Percentiles rank a stretch among this genome's conserved stretches.
Conservation (phyloP, 1,140 invertebrate species). For the Dendrolimus punctatus region DNA sequence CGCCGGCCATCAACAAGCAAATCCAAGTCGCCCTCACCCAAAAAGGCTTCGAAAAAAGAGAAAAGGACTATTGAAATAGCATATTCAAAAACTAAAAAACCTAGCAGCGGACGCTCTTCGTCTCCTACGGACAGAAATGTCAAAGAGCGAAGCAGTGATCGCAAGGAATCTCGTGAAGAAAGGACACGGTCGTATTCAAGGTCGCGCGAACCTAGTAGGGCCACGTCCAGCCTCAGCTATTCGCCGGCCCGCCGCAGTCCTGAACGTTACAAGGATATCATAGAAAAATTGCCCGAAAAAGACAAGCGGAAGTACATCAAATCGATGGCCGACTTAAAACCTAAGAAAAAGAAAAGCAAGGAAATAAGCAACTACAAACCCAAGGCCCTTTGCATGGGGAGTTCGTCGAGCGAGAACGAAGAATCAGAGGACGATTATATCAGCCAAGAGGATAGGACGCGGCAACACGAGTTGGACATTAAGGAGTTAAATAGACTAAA, state of each 20-base stretch:
- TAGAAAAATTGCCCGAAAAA: conserved; percentile 69
- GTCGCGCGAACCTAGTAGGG: conserved; percentile 42
- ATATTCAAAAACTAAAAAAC: conserved; percentile 28
- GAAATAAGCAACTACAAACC: conserved; percentile 45
- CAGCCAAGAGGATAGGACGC: conserved; percentile 49
- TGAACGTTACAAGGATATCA: conserved; percentile 76
- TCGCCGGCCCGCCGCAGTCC: conserved; percentile 77
- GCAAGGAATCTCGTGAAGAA: conserved; percentile 29
- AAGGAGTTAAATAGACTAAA: conserved; percentile 74
- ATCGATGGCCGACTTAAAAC: conserved; percentile 46
- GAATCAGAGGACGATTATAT: conserved; percentile 65
- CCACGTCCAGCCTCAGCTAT: conserved; percentile 76
- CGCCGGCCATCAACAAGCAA: conserved; percentile 29
- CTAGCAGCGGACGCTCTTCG: conserved; percentile 19
- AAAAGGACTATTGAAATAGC: conserved; percentile 30
- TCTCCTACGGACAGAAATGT: conserved; percentile 33
- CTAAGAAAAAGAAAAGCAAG: conserved; percentile 46
- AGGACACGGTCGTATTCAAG: conserved; percentile 24
- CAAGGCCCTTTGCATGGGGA: conserved; percentile 74
- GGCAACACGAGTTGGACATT: conserved; percentile 67
- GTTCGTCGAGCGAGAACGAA: conserved; percentile 74
- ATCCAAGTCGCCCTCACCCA: conserved; percentile 35
- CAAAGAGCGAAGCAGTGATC: conserved; percentile 23
- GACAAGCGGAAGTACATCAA: conserved; percentile 69
- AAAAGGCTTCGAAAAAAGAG: conserved; percentile 31